Base-by-base conservation (phyloP, 2,113 vertebrate genomes). In the Sarotherodon lohbergeri region DNA sequence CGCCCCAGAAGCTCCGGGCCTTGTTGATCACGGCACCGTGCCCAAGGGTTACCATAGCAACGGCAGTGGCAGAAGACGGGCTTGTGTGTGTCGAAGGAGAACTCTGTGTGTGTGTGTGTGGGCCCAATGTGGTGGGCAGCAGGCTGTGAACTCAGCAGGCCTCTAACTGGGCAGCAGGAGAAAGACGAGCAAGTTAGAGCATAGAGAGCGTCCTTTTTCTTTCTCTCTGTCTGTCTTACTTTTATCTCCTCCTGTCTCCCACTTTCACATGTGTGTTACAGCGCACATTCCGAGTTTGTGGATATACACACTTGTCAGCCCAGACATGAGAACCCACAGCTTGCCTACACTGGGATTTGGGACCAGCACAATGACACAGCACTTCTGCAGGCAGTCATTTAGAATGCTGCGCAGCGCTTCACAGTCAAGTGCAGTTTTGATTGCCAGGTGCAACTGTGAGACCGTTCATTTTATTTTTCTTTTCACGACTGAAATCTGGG, bases 21-120 rank as follows among this genome's bases (percentile, higher is more conserved):
- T 93, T 94, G 93, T 94, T 94, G 93, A 95, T 93, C 90, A 91
- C 90, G 86, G 94, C 92, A 92, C 94, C 81, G 88, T 93, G 95
- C 95, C 94, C 91, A 90, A 88, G 91, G 90, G 94, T 96, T 96
- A 88, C 95, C 92, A 95, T 95, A 68, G 95, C 91, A 93, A 96
- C 93, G 81, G 89, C 93, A 90, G 93, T 94, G 90, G 93, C 94
- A 95, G 95, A 91, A 89, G 92, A 92, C 90, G 88, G 86, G 88
- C 83, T 81, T 83, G 90, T 92, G 90, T 78, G 82, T 90, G 88
- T 88, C 9, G 66, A 86, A 87, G 82, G 83, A 85, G 76, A 27
- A 14, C 56, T 81, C 24, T 81, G 36, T 71, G 84, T 55, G 66
- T 88, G 82, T 85, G 80, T 89, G 91, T 86, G 90, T 90, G 94